These are phyloP conservation scores for Tenthredo distinguenda DNA, from an alignment of 2,888 invertebrate species.

Conservation along the genomic window DNA sequence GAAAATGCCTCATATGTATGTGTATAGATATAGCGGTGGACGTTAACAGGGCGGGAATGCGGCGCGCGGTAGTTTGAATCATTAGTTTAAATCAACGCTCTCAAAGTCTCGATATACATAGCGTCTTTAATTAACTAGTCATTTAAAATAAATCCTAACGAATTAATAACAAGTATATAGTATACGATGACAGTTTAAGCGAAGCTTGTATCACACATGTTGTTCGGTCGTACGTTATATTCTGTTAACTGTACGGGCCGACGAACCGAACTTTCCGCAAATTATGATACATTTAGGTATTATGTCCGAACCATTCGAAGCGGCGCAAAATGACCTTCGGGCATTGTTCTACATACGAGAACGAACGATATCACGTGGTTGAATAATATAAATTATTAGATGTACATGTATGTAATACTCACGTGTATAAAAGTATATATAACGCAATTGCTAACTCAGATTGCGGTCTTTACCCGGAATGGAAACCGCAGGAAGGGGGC, in stretches of 20 bases:
- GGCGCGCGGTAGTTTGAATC: slow-evolving; percentile 20
- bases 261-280: slow-evolving; percentile 4
- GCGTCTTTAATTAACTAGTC: slow-evolving; percentile 27
- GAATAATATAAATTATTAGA: not conserved
- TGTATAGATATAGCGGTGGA: not conserved
- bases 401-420: not conserved
- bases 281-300: not conserved
- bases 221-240: not conserved
- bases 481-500: slow-evolving; percentile 47
- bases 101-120: slow-evolving; percentile 10
- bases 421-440: not conserved
- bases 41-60: slow-evolving; percentile 1
- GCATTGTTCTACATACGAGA: slow-evolving; percentile 38
- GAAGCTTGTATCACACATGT: not conserved
- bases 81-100: slow-evolving; percentile 45
- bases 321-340: not conserved
- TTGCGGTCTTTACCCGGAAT: slow-evolving; percentile 47
- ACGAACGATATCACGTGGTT: not conserved
- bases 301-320: not conserved
- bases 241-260: not conserved
- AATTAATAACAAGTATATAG: slow-evolving; percentile 23
- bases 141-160: slow-evolving; percentile 40
- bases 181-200: not conserved
- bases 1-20: not conserved
- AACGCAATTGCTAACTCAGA: slow-evolving; percentile 32